Evolutionary conservation across 2,797 vertebrate genomes (phyloP).

Genomic region (Corythornis leucogaster): DNA sequence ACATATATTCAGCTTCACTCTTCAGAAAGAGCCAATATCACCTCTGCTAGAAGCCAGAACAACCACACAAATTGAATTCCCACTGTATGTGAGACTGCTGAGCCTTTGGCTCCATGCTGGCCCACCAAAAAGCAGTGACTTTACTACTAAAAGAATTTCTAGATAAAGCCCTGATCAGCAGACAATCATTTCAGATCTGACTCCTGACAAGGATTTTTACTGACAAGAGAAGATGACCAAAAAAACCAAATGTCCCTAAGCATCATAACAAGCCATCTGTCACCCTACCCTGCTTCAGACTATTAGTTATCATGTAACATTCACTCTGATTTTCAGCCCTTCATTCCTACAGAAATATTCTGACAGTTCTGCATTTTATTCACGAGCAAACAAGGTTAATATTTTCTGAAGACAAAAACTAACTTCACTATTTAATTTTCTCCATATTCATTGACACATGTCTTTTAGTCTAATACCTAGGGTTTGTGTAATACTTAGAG

Average conservation of each 20-base stretch:
- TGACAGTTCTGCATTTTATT: constrained; percentile 2
- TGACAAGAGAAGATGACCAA: neutral
- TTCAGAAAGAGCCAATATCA: neutral
- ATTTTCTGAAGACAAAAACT: constrained; percentile 18
- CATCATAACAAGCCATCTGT: constrained; percentile 12
- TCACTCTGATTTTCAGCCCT: neutral
- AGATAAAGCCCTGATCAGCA: neutral
- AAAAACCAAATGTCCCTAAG: neutral
- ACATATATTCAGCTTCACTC: neutral
- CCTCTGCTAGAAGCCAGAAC: neutral
- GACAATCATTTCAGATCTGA: neutral
- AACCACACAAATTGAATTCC: neutral
- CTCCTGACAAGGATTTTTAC: constrained; percentile 7
- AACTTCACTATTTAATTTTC: constrained; percentile 6
- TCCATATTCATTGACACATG: neutral
- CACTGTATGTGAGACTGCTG: neutral
- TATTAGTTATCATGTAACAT: neutral
- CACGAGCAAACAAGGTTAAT: neutral
- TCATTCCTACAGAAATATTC: constrained; percentile 3
- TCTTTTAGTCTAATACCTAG: neutral
- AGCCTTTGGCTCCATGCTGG: neutral
- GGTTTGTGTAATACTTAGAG: neutral
- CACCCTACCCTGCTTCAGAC: neutral
- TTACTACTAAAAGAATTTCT: neutral
- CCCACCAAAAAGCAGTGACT: neutral